phyloP scores from a whole-genome alignment of 2,888 invertebrate species.

The Endomychus coccineus region DNA sequence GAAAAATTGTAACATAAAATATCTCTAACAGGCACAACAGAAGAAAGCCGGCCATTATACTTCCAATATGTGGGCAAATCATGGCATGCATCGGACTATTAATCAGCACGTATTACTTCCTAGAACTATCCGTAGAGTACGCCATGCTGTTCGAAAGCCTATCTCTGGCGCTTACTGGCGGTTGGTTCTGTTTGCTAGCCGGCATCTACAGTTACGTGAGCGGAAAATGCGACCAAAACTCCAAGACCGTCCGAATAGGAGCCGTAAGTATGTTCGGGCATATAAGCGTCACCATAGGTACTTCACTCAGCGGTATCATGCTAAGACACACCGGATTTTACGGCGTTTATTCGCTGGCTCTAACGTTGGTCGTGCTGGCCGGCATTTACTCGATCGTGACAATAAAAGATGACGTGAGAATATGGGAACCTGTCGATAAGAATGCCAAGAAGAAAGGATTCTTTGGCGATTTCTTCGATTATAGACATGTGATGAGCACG shows the following conservation, averaged over 20 bases:
- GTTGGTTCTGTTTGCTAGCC: constrained; percentile 50
- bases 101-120: constrained; percentile 49
- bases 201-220: constrained; percentile 55
- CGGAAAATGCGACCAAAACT: constrained; percentile 49
- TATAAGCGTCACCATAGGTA: constrained; percentile 48
- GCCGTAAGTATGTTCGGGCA: constrained; percentile 50
- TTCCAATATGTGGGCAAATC: constrained; percentile 51
- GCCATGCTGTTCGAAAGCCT: constrained; percentile 49
- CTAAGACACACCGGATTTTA: constrained; percentile 47
- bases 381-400: constrained; percentile 44
- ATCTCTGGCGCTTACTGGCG: constrained; percentile 49
- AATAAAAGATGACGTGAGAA: constrained; percentile 14
- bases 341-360: constrained; percentile 47
- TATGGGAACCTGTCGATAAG: background rate
- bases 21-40: constrained; percentile 9
- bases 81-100: constrained; percentile 47
- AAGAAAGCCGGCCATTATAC: constrained; percentile 10
- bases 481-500: constrained; percentile 47
- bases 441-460: constrained; percentile 20
- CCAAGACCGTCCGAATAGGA: constrained; percentile 54
- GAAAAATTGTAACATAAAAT: too few species aligned
- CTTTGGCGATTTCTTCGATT: constrained; percentile 39
- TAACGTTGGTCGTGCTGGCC: constrained; percentile 42
- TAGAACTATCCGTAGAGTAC: constrained; percentile 48
- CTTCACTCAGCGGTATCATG: constrained; percentile 46